Evolutionary conservation across 2,888 invertebrate species (phyloP), one percentile per base, ranked within the genome.

Genomic region (Epiblema foenella): DNA sequence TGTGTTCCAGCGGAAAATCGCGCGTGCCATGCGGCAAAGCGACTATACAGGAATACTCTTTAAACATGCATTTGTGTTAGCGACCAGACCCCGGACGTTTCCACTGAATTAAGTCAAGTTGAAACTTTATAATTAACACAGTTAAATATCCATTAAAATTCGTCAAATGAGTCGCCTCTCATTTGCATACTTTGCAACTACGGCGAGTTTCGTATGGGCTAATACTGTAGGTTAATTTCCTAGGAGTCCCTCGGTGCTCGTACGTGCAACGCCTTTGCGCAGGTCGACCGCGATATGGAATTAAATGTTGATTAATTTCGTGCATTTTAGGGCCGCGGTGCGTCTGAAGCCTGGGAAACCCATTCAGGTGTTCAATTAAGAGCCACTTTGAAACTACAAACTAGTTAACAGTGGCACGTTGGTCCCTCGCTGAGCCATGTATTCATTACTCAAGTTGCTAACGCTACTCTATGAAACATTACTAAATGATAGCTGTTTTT

Each of bases 291-390:
- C 85, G 84, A 84, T 87, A 86, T 87, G 83, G 86, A 91, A 90
- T 91, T 91, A 92, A 91, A 93, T 89, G 90, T 88, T 92, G 89
- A 91, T 91, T 90, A 91, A 91, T 91, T 85, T 83, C 85, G 81
- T 82, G 82, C 85, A 84, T 88, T 89, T 88, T 85, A 86, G 84
- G 82, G 82, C 79, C 82, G 76, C 78, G 73, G 76, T 69, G 81
- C 73, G 79, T 77, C 78, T 79, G 75, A 79, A 77, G 72, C 77
- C 75, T 73, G 78, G 78, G 77, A 78, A 81, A 85, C 80, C 83
- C 80, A 81, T 88, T 85, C 85, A 89, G 89, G 89, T 89, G 87
- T 84, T 84, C 84, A 86, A 84, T 87, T 87, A 85, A 85, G 79
- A 84, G 84, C 78, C 85, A 86, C 86, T 89, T 89, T 85, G 85